Percentiles rank a stretch among this genome's conserved stretches.
phyloP scores from a whole-genome alignment of 1,140 invertebrate genomes.

The Ephestia elutella region DNA sequence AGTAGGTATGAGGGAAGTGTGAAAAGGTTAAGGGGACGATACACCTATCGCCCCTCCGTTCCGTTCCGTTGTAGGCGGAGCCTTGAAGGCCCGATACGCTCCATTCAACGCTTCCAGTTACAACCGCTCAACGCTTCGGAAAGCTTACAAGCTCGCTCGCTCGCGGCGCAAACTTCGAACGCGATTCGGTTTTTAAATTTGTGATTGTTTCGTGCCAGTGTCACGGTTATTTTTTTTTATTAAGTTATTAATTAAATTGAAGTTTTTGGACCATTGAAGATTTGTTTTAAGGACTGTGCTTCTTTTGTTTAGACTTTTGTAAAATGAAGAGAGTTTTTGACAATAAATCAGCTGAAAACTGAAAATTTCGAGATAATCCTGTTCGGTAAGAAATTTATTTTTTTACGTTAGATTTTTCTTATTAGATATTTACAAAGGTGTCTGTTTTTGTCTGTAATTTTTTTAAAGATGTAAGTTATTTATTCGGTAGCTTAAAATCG shows the following conservation, averaged over 20 bases:
- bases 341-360: too few relatives aligned
- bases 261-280: background rate
- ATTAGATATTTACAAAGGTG: too few relatives aligned
- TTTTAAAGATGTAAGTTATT: too few relatives aligned
- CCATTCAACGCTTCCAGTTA: constrained; percentile 38
- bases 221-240: constrained; percentile 4
- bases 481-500: too few relatives aligned
- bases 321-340: too few relatives aligned
- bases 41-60: constrained; percentile 52
- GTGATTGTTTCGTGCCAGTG: background rate
- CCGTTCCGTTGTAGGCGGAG: constrained; percentile 53
- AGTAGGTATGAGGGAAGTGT: constrained; percentile 64
- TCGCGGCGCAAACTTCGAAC: constrained; percentile 31
- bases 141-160: constrained; percentile 45
- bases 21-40: constrained; percentile 57
- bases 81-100: constrained; percentile 39
- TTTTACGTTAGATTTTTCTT: background rate
- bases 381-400: too few relatives aligned
- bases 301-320: too few relatives aligned
- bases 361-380: too few relatives aligned
- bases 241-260: background rate
- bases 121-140: constrained; percentile 53
- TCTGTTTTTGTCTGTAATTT: too few relatives aligned
- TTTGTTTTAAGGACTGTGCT: background rate
- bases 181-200: constrained; percentile 7